Evolutionary conservation across 2,888 invertebrate species (phyloP).

Genomic region (Zeuzera pyrina): DNA sequence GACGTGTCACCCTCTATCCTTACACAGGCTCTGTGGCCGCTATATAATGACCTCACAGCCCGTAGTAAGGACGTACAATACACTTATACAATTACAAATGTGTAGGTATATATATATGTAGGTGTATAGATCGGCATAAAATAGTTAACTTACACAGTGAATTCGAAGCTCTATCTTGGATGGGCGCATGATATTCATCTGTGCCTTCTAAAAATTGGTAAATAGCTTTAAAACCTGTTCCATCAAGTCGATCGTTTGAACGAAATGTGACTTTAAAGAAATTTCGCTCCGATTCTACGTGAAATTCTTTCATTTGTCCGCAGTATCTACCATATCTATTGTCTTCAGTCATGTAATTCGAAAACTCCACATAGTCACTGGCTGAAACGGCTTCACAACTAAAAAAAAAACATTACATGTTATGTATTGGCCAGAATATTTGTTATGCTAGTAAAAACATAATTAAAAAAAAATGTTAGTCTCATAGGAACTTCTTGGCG

Average conservation of each 20-base stretch:
- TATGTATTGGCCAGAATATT: too few species aligned
- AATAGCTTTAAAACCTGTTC: conserved; percentile 93
- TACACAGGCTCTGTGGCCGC: too few species aligned
- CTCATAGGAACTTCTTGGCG: too few species aligned
- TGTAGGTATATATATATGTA: not conserved
- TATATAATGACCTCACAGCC: too few species aligned
- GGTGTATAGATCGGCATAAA: not conserved
- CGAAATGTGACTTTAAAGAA: conserved; percentile 96
- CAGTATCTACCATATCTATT: conserved; percentile 92
- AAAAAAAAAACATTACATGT: conserved; percentile 41
- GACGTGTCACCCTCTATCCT: too few species aligned
- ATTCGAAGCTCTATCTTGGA: conserved; percentile 48
- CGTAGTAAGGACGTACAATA: too few species aligned
- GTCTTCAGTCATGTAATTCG: conserved; percentile 93
- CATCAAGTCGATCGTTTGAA: conserved; percentile 94
- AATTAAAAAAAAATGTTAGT: too few species aligned
- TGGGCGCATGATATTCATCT: conserved; percentile 66
- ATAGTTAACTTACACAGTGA: conserved; percentile 46
- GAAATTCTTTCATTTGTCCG: conserved; percentile 86
- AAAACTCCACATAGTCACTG: conserved; percentile 97
- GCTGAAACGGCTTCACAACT: conserved; percentile 94
- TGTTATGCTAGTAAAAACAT: too few species aligned
- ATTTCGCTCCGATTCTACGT: conserved; percentile 88
- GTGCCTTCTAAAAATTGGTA: conserved; percentile 87
- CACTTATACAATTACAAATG: not conserved